phyloP scores from a whole-genome alignment of 1,140 invertebrate genomes.

The Micrasema minimum region DNA sequence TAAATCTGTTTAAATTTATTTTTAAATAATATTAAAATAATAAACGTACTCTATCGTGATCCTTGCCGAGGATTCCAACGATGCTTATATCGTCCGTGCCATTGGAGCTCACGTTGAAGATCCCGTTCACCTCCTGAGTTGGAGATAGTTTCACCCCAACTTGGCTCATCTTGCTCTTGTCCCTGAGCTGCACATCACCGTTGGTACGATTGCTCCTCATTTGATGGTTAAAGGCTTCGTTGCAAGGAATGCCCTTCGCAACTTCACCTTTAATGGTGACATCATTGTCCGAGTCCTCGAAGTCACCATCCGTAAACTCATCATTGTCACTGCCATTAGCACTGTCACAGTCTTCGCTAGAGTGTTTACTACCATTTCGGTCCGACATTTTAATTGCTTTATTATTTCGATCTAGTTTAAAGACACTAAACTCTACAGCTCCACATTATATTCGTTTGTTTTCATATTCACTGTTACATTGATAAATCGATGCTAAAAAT shows the following conservation, averaged over 20 bases:
- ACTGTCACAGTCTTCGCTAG: conserved; percentile 18
- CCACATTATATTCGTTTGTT: too few relatives aligned
- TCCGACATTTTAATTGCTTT: conserved; percentile 8
- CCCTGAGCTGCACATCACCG: conserved; percentile 14
- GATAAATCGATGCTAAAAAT: too few relatives aligned
- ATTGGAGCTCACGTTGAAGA: conserved; percentile 55
- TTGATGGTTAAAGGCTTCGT: conserved; percentile 59
- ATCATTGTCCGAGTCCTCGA: conserved; percentile 62
- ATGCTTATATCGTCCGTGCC: conserved; percentile 60
- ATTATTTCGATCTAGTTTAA: conserved; percentile 11
- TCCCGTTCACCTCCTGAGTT: conserved; percentile 51
- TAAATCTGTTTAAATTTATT: too few relatives aligned
- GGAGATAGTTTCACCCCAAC: conserved; percentile 26
- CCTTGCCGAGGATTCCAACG: conserved; percentile 64
- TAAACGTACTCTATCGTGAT: conserved; percentile 63
- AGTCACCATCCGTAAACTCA: conserved; percentile 64
- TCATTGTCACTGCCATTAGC: conserved; percentile 57
- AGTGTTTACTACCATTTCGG: conserved; percentile 12
- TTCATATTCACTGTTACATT: too few relatives aligned
- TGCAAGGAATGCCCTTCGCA: conserved; percentile 55
- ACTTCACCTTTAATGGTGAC: conserved; percentile 52
- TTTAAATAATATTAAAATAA: too few relatives aligned
- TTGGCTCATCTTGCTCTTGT: conserved; percentile 25
- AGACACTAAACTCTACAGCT: too few relatives aligned
- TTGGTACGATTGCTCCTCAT: conserved; percentile 12